These are phyloP conservation scores for Drosophila parabipectinata DNA, from an alignment of 1,140 invertebrate species.

Conservation along the genomic window DNA sequence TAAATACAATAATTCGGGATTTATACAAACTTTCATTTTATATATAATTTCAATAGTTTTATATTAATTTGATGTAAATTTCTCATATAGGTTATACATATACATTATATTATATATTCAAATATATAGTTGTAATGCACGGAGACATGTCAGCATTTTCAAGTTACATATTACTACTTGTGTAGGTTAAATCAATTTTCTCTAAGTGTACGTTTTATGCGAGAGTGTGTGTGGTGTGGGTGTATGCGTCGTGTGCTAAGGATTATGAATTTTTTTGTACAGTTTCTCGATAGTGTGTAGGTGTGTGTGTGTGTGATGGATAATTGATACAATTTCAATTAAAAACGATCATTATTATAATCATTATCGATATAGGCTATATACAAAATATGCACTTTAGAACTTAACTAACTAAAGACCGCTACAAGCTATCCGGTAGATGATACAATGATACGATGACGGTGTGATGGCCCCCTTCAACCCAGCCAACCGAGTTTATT, in stretches of 20 bases:
- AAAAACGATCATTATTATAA: conserved; percentile 33
- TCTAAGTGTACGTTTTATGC: conserved; percentile 49
- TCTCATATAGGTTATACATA: conserved; percentile 47
- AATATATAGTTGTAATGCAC: conserved; percentile 76
- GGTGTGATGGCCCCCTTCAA: conserved; percentile 11
- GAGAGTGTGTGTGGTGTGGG: conserved; percentile 19
- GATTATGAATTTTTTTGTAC: conserved; percentile 38
- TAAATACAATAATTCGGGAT: conserved; percentile 44
- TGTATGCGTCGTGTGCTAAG: conserved; percentile 21
- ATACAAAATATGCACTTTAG: conserved; percentile 40
- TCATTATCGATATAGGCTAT: conserved; percentile 52
- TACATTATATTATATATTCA: conserved; percentile 30
- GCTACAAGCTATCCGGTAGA: conserved; percentile 19
- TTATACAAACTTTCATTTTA: conserved; percentile 72
- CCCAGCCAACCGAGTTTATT: conserved; percentile 49
- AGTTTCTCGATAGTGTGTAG: conserved; percentile 26
- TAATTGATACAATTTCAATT: conserved; percentile 51
- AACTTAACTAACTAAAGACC: conserved; percentile 40
- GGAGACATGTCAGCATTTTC: conserved; percentile 70
- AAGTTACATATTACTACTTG: conserved; percentile 29
- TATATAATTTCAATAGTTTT: conserved; percentile 61
- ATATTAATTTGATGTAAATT: conserved; percentile 57
- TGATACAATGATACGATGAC: neutral
- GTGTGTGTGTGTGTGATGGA: conserved; percentile 17
- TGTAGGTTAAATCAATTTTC: conserved; percentile 69